Base-by-base conservation (phyloP, 37 sponge, comb jelly and placozoan genomes). In the Mnemiopsis leidyi region DNA sequence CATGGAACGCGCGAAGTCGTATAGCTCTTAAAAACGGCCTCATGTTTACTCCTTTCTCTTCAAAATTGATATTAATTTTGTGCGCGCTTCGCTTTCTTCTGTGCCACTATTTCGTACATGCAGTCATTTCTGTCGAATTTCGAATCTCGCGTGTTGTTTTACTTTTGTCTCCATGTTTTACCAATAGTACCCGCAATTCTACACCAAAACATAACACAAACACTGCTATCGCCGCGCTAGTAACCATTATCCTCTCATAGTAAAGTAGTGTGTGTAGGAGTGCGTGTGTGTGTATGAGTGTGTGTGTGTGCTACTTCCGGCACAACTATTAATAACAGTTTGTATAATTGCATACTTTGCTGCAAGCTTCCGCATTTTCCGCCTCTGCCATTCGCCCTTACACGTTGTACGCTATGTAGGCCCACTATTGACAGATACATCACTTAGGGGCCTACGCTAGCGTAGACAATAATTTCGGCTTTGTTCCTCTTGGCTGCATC, bases 21-120 rank as follows among this genome's bases (percentile, higher is more conserved):
- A 32, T 77, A 34, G 26, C 79, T 16, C 1, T 1, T 77, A 31
- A 77, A 77, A 77, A 77, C 35, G 32, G 79, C 79, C 36, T 36
- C 32, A 33, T 32, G 32, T 13, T 34, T 77, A 77, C 79, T 77
- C 79, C 26, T 77, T 77, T 31, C 36, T 28, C 61, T 48, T 48
- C 61, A 77, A 77, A 77, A 31, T 77, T 32, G 32, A 31, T 77
- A 31, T 77, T 32, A 31, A 16, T 77, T 77, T 77, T 77, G 79
- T 32, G 79, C 79, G 79, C 79, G 79, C 18, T 77, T 28, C 79
- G 79, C 79, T 77, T 32, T 77, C 79, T 77, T 32, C 35, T 77
- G 79, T 77, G 61, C 61, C 61, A n/a, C 13, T 48, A 48, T 13
- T 48, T 48, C 61, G 61, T 48, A 48, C 61, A 48, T 48, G 61